Percentiles rank a stretch among this genome's conserved stretches.
phyloP scores from a whole-genome alignment of 2,797 vertebrate species.

The Eulemur albifrons region DNA sequence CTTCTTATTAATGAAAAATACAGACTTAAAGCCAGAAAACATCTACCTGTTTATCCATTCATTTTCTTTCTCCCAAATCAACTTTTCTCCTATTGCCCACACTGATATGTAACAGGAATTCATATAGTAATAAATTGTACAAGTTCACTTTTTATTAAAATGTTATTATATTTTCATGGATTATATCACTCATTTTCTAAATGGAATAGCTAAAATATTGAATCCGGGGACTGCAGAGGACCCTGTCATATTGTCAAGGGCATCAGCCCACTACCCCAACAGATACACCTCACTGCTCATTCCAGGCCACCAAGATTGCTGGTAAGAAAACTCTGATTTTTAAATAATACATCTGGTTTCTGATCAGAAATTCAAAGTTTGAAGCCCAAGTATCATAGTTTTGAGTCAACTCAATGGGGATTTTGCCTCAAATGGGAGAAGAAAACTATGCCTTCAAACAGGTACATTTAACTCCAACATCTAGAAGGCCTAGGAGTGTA shows the following conservation, averaged over 20 bases:
- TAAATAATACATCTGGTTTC: not conserved
- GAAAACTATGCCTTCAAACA: not conserved
- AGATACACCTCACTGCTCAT: not conserved
- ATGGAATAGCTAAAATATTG: not conserved
- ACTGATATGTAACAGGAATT: not conserved
- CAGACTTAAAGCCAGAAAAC: not conserved
- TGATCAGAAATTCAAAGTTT: slow-evolving; percentile 1
- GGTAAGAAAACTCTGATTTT: not conserved
- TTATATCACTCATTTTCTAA: not conserved
- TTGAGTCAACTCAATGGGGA: not conserved
- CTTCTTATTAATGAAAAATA: slow-evolving; percentile 38
- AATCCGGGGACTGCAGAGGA: not conserved
- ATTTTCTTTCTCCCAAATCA: not conserved
- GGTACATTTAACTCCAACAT: not conserved
- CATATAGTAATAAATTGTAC: not conserved
- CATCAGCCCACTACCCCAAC: rapidly evolving
- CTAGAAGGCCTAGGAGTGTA: not conserved
- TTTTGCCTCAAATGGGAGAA: not conserved
- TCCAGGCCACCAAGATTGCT: not conserved
- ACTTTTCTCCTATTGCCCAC: not conserved
- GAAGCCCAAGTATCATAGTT: not conserved
- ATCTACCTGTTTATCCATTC: not conserved
- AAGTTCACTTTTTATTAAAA: not conserved
- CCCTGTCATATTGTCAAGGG: not conserved
- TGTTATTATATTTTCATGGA: not conserved